phyloP scores from a whole-genome alignment of 37 sponge, comb jelly and placozoan species.

The Crambe crambe region DNA sequence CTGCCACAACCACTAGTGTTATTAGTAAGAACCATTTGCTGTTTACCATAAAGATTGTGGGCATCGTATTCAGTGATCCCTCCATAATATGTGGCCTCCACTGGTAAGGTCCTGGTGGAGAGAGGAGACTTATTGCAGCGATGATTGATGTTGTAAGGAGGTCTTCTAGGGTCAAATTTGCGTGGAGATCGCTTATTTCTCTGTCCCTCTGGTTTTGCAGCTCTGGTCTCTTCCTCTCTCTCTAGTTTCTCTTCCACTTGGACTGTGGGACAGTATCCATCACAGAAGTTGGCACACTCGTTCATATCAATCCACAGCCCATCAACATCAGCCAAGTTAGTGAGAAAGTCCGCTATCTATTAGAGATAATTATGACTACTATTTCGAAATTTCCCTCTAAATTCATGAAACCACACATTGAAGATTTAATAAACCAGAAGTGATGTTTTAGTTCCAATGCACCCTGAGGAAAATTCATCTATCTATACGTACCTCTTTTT shows the following conservation, averaged over 20 bases:
- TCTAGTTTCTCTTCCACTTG: neutral
- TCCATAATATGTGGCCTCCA: slow-evolving; percentile 71
- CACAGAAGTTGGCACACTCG: slow-evolving; percentile 93
- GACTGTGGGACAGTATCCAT: slow-evolving; percentile 64
- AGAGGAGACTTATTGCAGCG: slow-evolving; percentile 63
- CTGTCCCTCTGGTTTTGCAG: neutral
- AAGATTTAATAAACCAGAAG: too few relatives aligned
- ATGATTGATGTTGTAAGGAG: slow-evolving; percentile 81
- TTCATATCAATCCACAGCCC: slow-evolving; percentile 99
- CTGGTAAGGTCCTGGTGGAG: slow-evolving; percentile 76
- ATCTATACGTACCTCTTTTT: slow-evolving; percentile 60
- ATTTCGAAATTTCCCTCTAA: neutral
- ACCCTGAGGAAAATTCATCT: too few relatives aligned
- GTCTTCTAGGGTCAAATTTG: slow-evolving; percentile 61
- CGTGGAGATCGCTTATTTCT: neutral
- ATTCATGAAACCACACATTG: neutral
- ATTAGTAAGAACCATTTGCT: too few relatives aligned
- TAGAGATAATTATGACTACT: too few relatives aligned
- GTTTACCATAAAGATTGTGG: slow-evolving; percentile 89
- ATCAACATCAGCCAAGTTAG: slow-evolving; percentile 65
- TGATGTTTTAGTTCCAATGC: too few relatives aligned
- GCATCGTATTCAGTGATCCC: slow-evolving; percentile 77
- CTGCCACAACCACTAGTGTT: too few relatives aligned
- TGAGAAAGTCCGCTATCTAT: slow-evolving; percentile 59
- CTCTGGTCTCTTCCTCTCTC: neutral